Evolutionary conservation across 2,888 invertebrate species (phyloP), one percentile per base, ranked within the genome.

Genomic region (Cheilosia variabilis): DNA sequence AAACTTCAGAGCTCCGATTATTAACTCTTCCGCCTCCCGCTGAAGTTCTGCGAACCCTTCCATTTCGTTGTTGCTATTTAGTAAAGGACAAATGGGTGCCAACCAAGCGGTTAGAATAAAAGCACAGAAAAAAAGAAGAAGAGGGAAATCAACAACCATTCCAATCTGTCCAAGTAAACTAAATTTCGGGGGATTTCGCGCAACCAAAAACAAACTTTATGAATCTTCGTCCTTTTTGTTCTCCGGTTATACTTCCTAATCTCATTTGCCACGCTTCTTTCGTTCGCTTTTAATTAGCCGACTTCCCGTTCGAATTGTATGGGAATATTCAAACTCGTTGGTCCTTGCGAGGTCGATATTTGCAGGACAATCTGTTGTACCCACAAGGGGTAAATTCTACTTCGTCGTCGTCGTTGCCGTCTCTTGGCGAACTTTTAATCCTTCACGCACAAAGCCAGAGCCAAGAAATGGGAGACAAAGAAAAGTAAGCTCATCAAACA

Each of bases 1-100:
- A 83, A 83, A 83, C 83, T 83, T 83, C 73, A 52, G 45, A 83
- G 73, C 73, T 65, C 24, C 78, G 78, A 78, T 63, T 83, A 78
- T 77, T 78, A 68, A 79, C 78, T 78, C 52, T 65, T 75, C 69
- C 63, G 41, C 45, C 50, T 41, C 13, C 24, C 37, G 19, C 6
- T 10, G 4, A 24, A 37, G 34, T 41, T 37, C 13, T 9, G 31
- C 41, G n/a, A 41, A 62, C 34, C 34, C 57, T 37, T n/a, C 52
- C 52, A 37, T 22, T 3, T 62, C 41, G 22, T 47, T 60, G 53
- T 41, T 71, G 45, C 22, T 37, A 57, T 78, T 78, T 78, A 78
- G 71, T 71, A 53, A 78, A 55, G 63, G 78, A 52, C 63, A 45
- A 77, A 69, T 37, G 68, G 52, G 55, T 31, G 31, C 53, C 62